Conservation (phyloP, 1,140 invertebrate genomes). For the Heliconius hermathena region DNA sequence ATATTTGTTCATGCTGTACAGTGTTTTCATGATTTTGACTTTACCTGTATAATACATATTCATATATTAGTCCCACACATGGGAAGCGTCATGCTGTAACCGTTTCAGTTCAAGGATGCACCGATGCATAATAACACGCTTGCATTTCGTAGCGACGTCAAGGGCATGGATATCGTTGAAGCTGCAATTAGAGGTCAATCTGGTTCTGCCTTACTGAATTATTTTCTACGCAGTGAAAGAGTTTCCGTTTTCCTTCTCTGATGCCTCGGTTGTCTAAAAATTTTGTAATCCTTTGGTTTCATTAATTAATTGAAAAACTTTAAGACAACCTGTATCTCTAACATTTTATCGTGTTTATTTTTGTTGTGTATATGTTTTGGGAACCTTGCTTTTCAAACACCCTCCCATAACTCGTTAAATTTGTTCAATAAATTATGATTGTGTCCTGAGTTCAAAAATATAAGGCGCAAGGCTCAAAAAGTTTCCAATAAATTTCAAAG, state of each 20-base stretch:
- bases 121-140: neutral
- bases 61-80: neutral
- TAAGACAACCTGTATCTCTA: neutral
- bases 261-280: no score
- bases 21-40: neutral
- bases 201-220: neutral
- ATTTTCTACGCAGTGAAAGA: no score
- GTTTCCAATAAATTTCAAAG: neutral
- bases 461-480: neutral
- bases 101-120: neutral
- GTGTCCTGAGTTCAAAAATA: no score
- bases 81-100: neutral
- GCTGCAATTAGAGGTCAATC: neutral
- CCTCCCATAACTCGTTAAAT: neutral
- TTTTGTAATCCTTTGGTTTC: neutral
- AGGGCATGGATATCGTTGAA: neutral
- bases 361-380: neutral
- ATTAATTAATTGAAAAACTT: neutral
- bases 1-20: neutral
- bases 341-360: neutral
- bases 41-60: neutral
- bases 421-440: no score
- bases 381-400: neutral
- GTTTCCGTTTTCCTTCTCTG: no score
- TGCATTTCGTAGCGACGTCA: conserved; percentile 8